A percentile compares a stretch with the other conserved stretches of the same genome.
Evolutionary conservation across 2,888 invertebrate species (phyloP).

Genomic region (Nymphalis polychloros): DNA sequence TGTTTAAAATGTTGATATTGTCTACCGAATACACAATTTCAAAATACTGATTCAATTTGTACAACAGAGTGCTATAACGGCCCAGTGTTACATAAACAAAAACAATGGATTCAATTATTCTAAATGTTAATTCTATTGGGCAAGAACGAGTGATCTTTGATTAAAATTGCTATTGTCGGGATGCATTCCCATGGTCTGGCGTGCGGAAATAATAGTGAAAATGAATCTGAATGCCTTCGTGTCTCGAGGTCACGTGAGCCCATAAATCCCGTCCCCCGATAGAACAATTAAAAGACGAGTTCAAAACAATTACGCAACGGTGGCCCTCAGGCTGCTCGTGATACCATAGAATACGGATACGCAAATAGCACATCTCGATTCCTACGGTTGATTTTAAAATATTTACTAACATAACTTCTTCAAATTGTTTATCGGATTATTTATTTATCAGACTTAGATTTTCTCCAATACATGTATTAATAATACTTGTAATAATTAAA

Average conservation of each 20-base stretch:
- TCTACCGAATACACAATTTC: conserved; percentile 29
- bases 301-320: conserved; percentile 80
- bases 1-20: not conserved
- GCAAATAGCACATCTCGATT: not conserved
- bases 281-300: conserved; percentile 81
- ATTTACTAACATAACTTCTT: not conserved
- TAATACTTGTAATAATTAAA: too few species aligned
- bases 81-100: conserved; percentile 37
- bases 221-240: conserved; percentile 73
- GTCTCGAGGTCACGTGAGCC: conserved; percentile 74
- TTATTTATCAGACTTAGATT: too few species aligned
- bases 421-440: too few species aligned
- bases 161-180: conserved; percentile 66
- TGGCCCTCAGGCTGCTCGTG: conserved; percentile 73
- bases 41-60: conserved; percentile 30
- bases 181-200: conserved; percentile 70
- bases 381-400: not conserved
- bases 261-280: conserved; percentile 78
- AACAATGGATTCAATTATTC: conserved; percentile 47
- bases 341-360: conserved; percentile 51
- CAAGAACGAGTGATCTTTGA: conserved; percentile 63
- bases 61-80: conserved; percentile 24
- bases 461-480: too few species aligned
- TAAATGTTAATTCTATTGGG: conserved; percentile 52
- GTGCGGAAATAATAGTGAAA: conserved; percentile 76